Base-by-base conservation (phyloP, 2,797 vertebrate genomes). In the Gambusia yucatana region DNA sequence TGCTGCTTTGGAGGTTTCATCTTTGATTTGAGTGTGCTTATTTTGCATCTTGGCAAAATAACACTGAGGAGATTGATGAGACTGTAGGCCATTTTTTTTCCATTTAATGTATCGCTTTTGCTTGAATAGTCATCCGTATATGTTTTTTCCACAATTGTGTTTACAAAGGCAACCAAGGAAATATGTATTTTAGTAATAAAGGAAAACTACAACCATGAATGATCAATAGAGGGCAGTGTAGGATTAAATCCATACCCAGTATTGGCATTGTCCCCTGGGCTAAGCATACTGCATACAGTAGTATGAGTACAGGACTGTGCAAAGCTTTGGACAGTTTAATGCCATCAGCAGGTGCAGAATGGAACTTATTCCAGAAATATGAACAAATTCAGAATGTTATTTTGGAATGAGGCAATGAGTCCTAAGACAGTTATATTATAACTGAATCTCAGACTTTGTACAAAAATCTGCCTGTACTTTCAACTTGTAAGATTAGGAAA, bases 141-240 rank as follows among this genome's bases (percentile, higher is more conserved):
- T 4, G 20, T 4, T 25, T 69, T 69, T 69, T 69, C 9, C 36
- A 43, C 6, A 69, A 43, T 25, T 39, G 22, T 41, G 22, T 43
- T 41, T 5, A 43, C 33, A 43, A 36, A 36, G 65, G 25, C 22
- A 69, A 41, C 1, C 65, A 69, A 41, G 9, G 22, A 11, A 69
- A 43, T 5, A 48, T 52, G 7, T 28, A 52, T 33, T 33, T 41
- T 75, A 30, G 22, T 43, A 22, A 36, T 3, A 69, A 50, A 13
- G 44, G 2, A 17, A 4, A 39, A 39, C 30, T 36, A 39, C 33
- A 33, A 20, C 13, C 28, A 30, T 46, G 73, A 80, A 83, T 76
- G 46, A 80, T 17, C 93, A 82, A 88, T 85, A 94, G 94, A 91
- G 92, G 94, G 93, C 92, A 93, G 88, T 86, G 85, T 73, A 81